phyloP scores from a whole-genome alignment of 2,797 vertebrate genomes.

The Sebastes itinus region DNA sequence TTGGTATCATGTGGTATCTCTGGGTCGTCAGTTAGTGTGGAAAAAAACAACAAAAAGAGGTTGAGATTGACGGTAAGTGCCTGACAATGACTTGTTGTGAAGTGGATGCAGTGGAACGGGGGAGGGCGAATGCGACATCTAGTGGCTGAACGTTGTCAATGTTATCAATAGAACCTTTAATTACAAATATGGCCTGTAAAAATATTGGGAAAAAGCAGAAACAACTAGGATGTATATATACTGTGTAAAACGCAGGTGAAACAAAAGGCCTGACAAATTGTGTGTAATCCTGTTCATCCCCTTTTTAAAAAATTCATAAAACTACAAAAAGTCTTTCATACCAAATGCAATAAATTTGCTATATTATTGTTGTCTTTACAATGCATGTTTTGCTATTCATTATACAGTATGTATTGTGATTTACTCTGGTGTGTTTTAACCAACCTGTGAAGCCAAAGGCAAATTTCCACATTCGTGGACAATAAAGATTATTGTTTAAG shows the following conservation, averaged over 20 bases:
- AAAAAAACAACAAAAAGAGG: too few relatives aligned
- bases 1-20: too few relatives aligned
- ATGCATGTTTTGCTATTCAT: background rate
- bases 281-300: background rate
- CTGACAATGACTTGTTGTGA: too few relatives aligned
- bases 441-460: background rate
- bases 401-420: background rate
- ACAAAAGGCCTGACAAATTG: background rate
- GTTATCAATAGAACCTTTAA: too few relatives aligned
- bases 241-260: background rate
- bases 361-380: background rate
- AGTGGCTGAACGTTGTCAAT: too few relatives aligned
- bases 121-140: too few relatives aligned
- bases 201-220: background rate
- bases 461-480: background rate
- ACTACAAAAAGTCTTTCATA: too few relatives aligned
- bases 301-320: background rate
- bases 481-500: background rate
- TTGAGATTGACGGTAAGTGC: too few relatives aligned
- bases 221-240: background rate
- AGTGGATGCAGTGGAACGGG: too few relatives aligned
- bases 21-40: too few relatives aligned
- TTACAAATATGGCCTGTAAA: background rate
- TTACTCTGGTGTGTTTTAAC: background rate
- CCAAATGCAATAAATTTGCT: too few relatives aligned